These are phyloP conservation scores for Pangasius macronema DNA, from an alignment of 2,797 vertebrate genomes.

Conservation along the genomic window DNA sequence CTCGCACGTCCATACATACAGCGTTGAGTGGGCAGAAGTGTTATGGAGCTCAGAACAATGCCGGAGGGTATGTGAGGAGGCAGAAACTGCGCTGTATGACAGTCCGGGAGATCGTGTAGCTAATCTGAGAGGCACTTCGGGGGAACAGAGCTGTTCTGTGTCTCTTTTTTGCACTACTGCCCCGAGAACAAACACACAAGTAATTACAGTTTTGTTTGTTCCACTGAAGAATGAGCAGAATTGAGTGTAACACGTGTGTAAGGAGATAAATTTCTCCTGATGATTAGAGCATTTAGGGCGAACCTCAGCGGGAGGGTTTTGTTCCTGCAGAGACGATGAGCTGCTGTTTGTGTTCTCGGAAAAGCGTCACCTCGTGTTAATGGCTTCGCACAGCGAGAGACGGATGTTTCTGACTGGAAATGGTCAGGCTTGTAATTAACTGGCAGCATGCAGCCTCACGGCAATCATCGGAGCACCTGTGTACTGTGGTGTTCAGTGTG, in stretches of 20 bases:
- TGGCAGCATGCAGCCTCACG: conserved; percentile 51
- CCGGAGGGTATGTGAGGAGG: background rate
- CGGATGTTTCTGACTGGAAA: conserved; percentile 7
- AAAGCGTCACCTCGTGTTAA: conserved; percentile 27
- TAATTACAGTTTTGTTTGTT: conserved; percentile 5
- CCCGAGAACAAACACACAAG: background rate
- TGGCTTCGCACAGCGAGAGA: conserved; percentile 22
- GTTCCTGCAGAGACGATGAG: conserved; percentile 25
- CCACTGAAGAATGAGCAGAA: conserved; percentile 18
- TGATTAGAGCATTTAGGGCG: conserved; percentile 25
- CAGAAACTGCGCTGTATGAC: background rate
- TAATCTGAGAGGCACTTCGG: conserved; percentile 5
- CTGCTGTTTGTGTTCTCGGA: conserved; percentile 16
- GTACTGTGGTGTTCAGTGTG: background rate
- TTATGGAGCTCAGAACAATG: background rate
- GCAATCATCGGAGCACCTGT: background rate
- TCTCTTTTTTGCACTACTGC: background rate
- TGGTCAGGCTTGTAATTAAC: conserved; percentile 51
- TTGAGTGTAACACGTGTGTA: conserved; percentile 19
- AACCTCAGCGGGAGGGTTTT: conserved; percentile 8
- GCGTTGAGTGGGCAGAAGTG: background rate
- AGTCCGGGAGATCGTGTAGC: background rate
- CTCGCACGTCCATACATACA: background rate
- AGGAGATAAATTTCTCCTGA: conserved; percentile 6
- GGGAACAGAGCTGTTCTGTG: background rate